phyloP scores from a whole-genome alignment of 2,888 invertebrate species.

The Drosophila macrospina region DNA sequence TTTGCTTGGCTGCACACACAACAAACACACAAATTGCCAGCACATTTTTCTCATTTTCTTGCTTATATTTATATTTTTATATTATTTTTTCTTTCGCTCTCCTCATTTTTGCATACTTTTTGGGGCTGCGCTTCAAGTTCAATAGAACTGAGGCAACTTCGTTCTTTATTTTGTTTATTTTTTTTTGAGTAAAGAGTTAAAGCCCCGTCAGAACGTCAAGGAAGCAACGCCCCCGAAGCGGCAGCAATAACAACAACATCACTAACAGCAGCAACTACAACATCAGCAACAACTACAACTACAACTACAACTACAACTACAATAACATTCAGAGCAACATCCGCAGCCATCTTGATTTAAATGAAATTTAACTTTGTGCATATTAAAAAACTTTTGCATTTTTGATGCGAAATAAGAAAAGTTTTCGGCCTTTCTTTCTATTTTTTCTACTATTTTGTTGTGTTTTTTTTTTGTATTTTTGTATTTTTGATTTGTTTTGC shows the following conservation, averaged over 20 bases:
- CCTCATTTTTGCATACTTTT: constrained; percentile 29
- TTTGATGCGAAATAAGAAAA: constrained; percentile 78
- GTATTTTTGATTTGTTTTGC: constrained; percentile 37
- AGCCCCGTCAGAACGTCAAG: constrained; percentile 33
- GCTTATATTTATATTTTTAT: constrained; percentile 19
- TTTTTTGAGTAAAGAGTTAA: constrained; percentile 56
- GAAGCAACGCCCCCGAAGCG: constrained; percentile 29
- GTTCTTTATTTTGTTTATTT: too few relatives aligned
- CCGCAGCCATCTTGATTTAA: constrained; percentile 73
- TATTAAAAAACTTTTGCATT: constrained; percentile 79
- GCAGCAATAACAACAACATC: background rate
- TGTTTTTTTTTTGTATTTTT: constrained; percentile 25
- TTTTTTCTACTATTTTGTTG: constrained; percentile 22
- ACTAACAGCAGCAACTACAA: constrained; percentile 17
- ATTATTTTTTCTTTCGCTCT: background rate
- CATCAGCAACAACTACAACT: constrained; percentile 17
- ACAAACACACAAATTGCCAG: constrained; percentile 54
- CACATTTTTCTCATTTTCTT: constrained; percentile 31
- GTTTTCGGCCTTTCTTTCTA: constrained; percentile 61
- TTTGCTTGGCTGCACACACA: constrained; percentile 61
- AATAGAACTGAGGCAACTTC: constrained; percentile 17
- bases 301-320: constrained; percentile 13
- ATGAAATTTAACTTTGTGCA: constrained; percentile 79
- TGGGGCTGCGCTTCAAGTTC: constrained; percentile 37
- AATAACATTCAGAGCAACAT: constrained; percentile 31